Conservation (phyloP, 2,888 invertebrate genomes). For the Pheosia tremula region DNA sequence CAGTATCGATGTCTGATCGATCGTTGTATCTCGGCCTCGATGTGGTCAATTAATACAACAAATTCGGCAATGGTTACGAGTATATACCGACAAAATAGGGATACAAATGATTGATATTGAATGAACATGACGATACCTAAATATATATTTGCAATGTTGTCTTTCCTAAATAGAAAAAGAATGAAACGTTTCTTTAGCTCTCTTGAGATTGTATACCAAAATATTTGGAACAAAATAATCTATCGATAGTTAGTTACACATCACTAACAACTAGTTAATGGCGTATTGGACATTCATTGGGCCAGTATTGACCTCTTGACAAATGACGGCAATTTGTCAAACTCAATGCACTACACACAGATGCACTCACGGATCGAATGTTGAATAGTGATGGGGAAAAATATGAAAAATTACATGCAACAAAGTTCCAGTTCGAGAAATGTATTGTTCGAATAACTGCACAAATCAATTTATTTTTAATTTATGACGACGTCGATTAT, state of each 20-base stretch:
- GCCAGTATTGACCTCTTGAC: constrained; percentile 64
- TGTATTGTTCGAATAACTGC: too few species aligned
- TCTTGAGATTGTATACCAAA: too few species aligned
- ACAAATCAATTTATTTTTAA: too few species aligned
- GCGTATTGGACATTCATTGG: constrained; percentile 56
- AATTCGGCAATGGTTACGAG: not conserved
- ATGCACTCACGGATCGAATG: constrained; percentile 35
- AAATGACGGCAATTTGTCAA: constrained; percentile 61
- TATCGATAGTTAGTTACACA: constrained; percentile 20
- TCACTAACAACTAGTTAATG: constrained; percentile 24
- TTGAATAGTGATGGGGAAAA: constrained; percentile 29
- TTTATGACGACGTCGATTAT: not conserved
- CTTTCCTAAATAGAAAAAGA: too few species aligned
- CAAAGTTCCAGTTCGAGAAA: constrained; percentile 9
- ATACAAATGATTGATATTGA: too few species aligned
- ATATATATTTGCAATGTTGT: too few species aligned
- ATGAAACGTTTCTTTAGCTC: too few species aligned
- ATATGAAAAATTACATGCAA: constrained; percentile 10
- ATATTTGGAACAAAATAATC: not conserved
- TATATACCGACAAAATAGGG: too few species aligned
- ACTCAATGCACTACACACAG: constrained; percentile 37
- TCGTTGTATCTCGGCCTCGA: constrained; percentile 34
- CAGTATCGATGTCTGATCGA: constrained; percentile 56
- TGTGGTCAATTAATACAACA: not conserved
- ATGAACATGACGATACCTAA: too few species aligned